These are phyloP conservation scores for Micropoecilia bifurca DNA, from an alignment of 2,797 vertebrate species.

Conservation along the genomic window DNA sequence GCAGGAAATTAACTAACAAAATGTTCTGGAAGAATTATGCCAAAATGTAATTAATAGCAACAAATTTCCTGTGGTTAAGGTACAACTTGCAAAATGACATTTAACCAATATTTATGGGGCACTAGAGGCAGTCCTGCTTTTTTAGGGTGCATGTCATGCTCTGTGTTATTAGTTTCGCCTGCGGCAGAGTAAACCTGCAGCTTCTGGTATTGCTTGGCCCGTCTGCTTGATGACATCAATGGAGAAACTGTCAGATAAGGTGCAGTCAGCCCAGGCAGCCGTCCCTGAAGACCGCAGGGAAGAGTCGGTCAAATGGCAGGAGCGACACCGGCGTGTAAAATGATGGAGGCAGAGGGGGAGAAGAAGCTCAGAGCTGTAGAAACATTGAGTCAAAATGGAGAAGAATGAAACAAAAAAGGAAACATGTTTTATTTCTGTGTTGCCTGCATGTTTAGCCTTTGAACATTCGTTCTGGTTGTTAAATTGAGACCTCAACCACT, in stretches of 20 bases:
- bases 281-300: conserved; percentile 24
- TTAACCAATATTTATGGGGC: background rate
- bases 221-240: conserved; percentile 51
- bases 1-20: background rate
- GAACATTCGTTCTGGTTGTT: background rate
- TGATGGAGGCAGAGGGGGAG: conserved; percentile 1
- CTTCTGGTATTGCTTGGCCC: conserved; percentile 12
- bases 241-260: conserved; percentile 56
- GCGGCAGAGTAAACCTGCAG: conserved; percentile 21
- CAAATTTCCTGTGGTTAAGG: background rate
- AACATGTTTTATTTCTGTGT: background rate
- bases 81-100: background rate
- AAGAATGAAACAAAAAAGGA: background rate
- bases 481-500: background rate
- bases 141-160: conserved; percentile 23
- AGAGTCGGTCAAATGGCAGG: conserved; percentile 17
- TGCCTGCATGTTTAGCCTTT: background rate
- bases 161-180: background rate
- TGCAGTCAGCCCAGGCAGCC: conserved; percentile 30
- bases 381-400: conserved; percentile 6
- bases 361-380: conserved; percentile 21
- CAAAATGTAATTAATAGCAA: background rate
- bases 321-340: conserved; percentile 22
- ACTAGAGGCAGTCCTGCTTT: conserved; percentile 10
- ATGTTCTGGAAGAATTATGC: background rate